A percentile compares a stretch with the other conserved stretches of the same genome.
Conservation (phyloP, 2,113 vertebrate species). For the Elephas maximus region DNA sequence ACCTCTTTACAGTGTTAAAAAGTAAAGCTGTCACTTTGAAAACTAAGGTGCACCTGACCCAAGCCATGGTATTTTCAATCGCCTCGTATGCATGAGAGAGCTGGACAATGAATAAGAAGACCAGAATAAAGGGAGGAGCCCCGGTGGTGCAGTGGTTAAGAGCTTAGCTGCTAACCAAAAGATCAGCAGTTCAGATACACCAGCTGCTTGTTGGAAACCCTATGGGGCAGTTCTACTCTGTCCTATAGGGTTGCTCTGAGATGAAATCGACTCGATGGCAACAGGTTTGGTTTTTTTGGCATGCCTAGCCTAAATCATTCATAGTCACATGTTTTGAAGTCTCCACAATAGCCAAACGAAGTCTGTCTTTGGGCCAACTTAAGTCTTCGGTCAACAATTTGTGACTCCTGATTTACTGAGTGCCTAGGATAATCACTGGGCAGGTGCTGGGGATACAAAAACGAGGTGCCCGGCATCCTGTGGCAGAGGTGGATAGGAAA, state of each 20-base stretch:
- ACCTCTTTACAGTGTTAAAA: not conserved
- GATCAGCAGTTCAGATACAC: too few species aligned
- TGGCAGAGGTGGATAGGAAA: not conserved
- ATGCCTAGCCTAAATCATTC: not conserved
- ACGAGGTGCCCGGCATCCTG: not conserved
- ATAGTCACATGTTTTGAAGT: not conserved
- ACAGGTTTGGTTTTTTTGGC: too few species aligned
- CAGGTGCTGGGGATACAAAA: not conserved
- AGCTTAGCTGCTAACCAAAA: too few species aligned
- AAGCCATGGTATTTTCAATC: not conserved
- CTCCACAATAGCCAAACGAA: not conserved
- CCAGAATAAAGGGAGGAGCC: not conserved
- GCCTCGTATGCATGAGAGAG: not conserved
- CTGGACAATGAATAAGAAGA: not conserved
- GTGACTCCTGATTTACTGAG: not conserved
- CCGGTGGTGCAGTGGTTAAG: too few species aligned
- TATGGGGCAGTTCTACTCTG: too few species aligned
- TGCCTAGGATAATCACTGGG: not conserved
- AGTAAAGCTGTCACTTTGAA: not conserved
- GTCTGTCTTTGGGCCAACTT: not conserved
- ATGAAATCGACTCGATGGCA: too few species aligned
- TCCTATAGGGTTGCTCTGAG: too few species aligned
- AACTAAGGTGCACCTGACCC: not conserved
- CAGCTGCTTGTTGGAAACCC: too few species aligned
- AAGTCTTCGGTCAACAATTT: not conserved